Percentiles rank a stretch among this genome's conserved stretches.
phyloP scores from a whole-genome alignment of 1,140 invertebrate species.

The Anadara kagoshimensis region DNA sequence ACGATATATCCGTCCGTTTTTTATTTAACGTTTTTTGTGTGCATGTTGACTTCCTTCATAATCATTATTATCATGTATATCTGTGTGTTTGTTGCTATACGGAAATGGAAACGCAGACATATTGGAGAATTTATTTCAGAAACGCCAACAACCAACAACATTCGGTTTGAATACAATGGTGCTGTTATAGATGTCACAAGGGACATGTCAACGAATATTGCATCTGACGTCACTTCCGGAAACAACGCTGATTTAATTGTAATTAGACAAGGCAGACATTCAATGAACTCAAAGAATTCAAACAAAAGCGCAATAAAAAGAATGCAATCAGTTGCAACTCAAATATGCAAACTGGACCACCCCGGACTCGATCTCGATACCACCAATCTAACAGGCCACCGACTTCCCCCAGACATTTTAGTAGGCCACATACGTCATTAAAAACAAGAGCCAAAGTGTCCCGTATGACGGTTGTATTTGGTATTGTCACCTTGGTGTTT shows the following conservation, averaged over 20 bases:
- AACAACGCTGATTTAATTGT: not conserved
- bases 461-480: slow-evolving; percentile 7
- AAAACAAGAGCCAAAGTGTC: not conserved
- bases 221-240: not conserved
- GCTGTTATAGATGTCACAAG: not conserved
- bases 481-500: slow-evolving; percentile 5
- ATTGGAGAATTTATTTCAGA: slow-evolving; percentile 5
- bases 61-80: slow-evolving; percentile 16
- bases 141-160: not conserved
- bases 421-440: not conserved
- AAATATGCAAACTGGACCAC: not conserved
- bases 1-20: slow-evolving; percentile 10
- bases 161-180: not conserved
- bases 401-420: not conserved
- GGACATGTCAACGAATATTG: not conserved
- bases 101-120: slow-evolving; percentile 15
- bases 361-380: not conserved
- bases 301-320: not conserved
- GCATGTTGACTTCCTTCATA: not conserved
- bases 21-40: slow-evolving; percentile 6
- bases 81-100: slow-evolving; percentile 9
- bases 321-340: not conserved
- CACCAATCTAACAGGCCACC: not conserved
- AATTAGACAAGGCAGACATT: not conserved
- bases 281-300: not conserved